phyloP scores from a whole-genome alignment of 2,797 vertebrate species.

The Schizothorax lantsangensis region DNA sequence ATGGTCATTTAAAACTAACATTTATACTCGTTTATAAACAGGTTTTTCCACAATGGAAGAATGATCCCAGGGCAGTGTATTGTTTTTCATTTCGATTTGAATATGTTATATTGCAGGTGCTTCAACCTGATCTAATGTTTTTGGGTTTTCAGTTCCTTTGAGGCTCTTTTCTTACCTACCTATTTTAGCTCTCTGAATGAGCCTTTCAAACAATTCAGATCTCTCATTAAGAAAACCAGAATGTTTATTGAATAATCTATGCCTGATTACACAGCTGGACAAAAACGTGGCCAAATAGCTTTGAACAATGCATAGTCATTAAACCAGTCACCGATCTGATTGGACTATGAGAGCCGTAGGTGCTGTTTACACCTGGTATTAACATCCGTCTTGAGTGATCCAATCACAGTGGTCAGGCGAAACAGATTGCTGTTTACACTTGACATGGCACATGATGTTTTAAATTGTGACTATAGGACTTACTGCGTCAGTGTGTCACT shows the following conservation, averaged over 20 bases:
- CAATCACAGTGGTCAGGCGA: constrained; percentile 10
- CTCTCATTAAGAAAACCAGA: constrained; percentile 32
- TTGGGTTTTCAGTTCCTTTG: not conserved
- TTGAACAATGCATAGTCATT: constrained; percentile 28
- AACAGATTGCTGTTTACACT: not conserved
- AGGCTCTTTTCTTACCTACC: constrained; percentile 25
- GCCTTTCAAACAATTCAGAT: constrained; percentile 35
- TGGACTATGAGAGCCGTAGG: constrained; percentile 1
- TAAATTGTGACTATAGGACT: not conserved
- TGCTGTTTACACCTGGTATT: constrained; percentile 1
- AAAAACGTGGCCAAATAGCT: constrained; percentile 12
- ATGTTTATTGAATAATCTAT: constrained; percentile 47
- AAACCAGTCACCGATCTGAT: constrained; percentile 16
- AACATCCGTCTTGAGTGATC: constrained; percentile 3
- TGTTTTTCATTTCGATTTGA: constrained; percentile 24
- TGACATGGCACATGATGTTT: not conserved
- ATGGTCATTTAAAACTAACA: constrained; percentile 52
- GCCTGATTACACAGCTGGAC: constrained; percentile 45
- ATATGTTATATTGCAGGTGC: constrained; percentile 32
- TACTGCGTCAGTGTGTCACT: not conserved
- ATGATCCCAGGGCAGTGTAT: constrained; percentile 18
- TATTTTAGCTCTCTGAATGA: constrained; percentile 21
- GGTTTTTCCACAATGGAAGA: not conserved
- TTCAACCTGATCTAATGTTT: constrained; percentile 16
- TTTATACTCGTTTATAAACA: constrained; percentile 50